These are phyloP conservation scores for Balearica regulorum DNA, from an alignment of 2,797 vertebrate species.

Conservation along the genomic window DNA sequence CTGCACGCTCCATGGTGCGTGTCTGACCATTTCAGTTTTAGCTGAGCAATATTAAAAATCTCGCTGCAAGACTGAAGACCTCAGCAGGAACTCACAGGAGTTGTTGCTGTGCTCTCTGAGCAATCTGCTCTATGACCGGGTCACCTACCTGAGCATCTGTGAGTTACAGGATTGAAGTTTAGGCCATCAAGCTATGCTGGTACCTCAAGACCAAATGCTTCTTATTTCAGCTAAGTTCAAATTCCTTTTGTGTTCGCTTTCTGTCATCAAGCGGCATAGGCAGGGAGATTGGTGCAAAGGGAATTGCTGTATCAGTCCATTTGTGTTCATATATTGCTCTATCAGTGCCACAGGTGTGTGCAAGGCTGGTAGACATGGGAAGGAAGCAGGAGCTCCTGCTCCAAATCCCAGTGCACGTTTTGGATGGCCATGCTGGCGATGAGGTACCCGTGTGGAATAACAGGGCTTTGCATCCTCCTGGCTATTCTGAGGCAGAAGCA, in stretches of 20 bases:
- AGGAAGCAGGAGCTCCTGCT: not conserved
- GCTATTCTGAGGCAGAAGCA: not conserved
- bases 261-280: not conserved
- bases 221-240: not conserved
- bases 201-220: not conserved
- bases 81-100: not conserved
- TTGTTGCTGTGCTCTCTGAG: not conserved
- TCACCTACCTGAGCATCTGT: not conserved
- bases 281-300: not conserved
- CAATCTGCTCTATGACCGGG: rapidly evolving
- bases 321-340: not conserved
- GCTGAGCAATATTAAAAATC: not conserved
- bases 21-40: not conserved
- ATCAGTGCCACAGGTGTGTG: not conserved
- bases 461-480: not conserved
- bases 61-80: not conserved
- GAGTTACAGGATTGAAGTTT: not conserved
- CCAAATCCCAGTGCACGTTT: rapidly evolving
- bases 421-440: not conserved
- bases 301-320: not conserved
- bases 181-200: not conserved
- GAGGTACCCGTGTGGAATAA: not conserved
- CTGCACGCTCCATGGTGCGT: rapidly evolving
- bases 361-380: not conserved
- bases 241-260: not conserved